Percentiles rank a stretch among this genome's conserved stretches.
Conservation (phyloP, 2,797 vertebrate species). For the Pogoniulus pusillus region DNA sequence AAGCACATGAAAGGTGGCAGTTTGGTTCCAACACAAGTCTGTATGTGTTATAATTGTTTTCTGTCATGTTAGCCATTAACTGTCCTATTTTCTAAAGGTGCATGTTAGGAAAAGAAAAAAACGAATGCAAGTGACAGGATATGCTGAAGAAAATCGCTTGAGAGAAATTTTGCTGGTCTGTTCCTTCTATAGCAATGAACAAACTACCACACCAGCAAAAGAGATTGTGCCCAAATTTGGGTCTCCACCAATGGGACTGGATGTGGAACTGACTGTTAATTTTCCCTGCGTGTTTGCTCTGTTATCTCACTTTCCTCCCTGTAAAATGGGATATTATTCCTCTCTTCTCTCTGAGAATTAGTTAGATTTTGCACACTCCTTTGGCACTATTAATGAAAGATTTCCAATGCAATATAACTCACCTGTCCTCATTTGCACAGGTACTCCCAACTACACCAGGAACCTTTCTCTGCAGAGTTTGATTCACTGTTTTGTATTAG, state of each 20-base stretch:
- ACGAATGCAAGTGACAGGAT: background rate
- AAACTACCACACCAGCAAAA: background rate
- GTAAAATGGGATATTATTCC: slow-evolving; percentile 37
- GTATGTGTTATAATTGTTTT: slow-evolving; percentile 11
- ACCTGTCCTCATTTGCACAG: background rate
- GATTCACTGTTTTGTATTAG: slow-evolving; percentile 63
- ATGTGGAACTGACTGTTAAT: background rate
- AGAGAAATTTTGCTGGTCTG: background rate
- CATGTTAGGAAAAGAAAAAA: background rate
- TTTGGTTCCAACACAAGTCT: background rate
- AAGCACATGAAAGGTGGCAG: background rate
- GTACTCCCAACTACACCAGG: background rate
- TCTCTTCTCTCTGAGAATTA: background rate
- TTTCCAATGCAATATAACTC: slow-evolving; percentile 34
- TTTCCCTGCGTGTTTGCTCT: slow-evolving; percentile 9
- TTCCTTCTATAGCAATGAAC: background rate
- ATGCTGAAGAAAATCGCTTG: background rate
- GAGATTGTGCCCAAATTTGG: background rate
- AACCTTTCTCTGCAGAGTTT: slow-evolving; percentile 22
- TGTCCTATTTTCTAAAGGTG: background rate
- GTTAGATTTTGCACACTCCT: background rate
- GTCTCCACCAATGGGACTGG: background rate
- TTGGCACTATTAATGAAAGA: slow-evolving; percentile 5
- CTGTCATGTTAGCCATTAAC: background rate
- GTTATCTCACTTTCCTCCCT: background rate